These are phyloP conservation scores for Aethina tumida DNA, from an alignment of 1,140 invertebrate genomes.

Conservation along the genomic window DNA sequence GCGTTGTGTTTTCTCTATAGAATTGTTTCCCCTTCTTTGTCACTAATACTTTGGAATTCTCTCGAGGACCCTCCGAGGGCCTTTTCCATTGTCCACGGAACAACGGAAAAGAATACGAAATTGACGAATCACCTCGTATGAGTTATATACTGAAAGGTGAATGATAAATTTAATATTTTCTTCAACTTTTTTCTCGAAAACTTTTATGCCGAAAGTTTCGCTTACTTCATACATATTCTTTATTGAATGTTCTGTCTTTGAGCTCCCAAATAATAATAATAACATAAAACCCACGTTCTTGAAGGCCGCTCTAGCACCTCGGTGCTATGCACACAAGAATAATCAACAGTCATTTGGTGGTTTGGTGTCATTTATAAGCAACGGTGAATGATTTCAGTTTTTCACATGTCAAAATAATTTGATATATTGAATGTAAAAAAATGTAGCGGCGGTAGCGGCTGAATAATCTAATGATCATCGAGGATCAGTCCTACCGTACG, in stretches of 20 bases:
- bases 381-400: too few relatives aligned
- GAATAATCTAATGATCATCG: too few relatives aligned
- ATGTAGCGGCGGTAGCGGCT: too few relatives aligned
- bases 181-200: constrained; percentile 14
- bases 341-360: too few relatives aligned
- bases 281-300: constrained; percentile 1
- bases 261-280: constrained; percentile 2
- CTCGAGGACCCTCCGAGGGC: constrained; percentile 14
- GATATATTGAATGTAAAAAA: too few relatives aligned
- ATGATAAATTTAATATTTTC: too few relatives aligned
- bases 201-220: background rate
- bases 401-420: too few relatives aligned
- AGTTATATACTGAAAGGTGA: too few relatives aligned
- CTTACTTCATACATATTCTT: constrained; percentile 3
- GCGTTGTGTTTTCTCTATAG: background rate
- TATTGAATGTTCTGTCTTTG: constrained; percentile 2
- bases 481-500: too few relatives aligned
- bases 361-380: too few relatives aligned
- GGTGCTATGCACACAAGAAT: too few relatives aligned
- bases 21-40: constrained; percentile 22
- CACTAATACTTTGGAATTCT: constrained; percentile 21
- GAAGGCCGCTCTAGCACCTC: too few relatives aligned
- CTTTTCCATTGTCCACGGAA: constrained; percentile 19
- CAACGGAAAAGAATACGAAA: constrained; percentile 20
- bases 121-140: constrained; percentile 26